These are phyloP conservation scores for Microtus californicus DNA, from an alignment of 2,797 vertebrate genomes.

Conservation along the genomic window DNA sequence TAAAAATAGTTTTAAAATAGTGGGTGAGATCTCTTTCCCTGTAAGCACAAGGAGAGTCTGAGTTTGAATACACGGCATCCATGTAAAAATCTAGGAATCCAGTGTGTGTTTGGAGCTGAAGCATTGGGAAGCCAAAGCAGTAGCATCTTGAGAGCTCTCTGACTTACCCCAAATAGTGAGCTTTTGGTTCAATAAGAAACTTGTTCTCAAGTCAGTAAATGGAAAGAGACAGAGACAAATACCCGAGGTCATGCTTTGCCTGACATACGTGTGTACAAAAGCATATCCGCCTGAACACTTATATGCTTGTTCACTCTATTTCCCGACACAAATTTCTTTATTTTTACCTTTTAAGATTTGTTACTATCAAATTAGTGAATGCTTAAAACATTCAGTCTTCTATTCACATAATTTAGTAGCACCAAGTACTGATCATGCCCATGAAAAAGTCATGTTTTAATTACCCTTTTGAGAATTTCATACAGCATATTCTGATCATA, in stretches of 20 bases:
- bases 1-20: too few species aligned
- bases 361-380: slow-evolving; percentile 27
- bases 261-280: too few species aligned
- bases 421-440: background rate
- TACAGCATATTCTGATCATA: background rate
- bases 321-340: background rate
- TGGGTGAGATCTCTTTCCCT: background rate
- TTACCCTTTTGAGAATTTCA: background rate
- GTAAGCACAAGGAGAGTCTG: background rate
- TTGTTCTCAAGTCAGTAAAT: background rate
- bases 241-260: background rate
- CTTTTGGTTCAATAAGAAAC: background rate
- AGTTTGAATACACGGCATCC: background rate
- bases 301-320: too few species aligned
- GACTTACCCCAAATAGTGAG: background rate
- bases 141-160: background rate
- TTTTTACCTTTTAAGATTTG: slow-evolving; percentile 44
- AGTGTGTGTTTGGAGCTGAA: background rate
- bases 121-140: background rate
- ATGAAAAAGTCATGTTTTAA: background rate
- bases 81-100: background rate
- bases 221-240: background rate
- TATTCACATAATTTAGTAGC: background rate
- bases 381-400: background rate
- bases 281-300: too few species aligned